Evolutionary conservation across 2,113 vertebrate genomes (phyloP).

Genomic region (Pipra filicauda): DNA sequence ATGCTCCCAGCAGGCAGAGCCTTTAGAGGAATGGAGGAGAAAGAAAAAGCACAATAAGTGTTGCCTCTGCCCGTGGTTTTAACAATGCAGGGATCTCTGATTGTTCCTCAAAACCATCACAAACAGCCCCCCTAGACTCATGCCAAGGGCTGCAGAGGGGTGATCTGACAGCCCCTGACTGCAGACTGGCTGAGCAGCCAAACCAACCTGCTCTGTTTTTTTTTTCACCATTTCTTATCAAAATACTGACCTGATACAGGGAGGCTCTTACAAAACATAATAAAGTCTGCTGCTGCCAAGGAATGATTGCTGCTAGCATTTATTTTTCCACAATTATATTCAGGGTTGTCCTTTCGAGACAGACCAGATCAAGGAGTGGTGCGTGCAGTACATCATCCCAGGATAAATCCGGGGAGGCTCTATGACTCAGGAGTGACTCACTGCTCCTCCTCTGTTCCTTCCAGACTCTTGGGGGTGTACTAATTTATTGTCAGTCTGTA

Average conservation of each 20-base stretch:
- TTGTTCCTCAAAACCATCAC: neutral
- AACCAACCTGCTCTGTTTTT: neutral
- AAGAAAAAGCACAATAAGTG: neutral
- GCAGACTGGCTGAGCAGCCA: neutral
- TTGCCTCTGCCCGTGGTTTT: neutral
- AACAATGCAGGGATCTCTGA: neutral
- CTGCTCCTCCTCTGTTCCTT: constrained; percentile 46
- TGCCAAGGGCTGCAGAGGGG: neutral
- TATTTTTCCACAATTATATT: constrained; percentile 40
- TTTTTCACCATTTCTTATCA: neutral
- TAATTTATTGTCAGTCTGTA: constrained; percentile 42
- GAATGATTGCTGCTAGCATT: constrained; percentile 11
- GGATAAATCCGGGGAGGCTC: constrained; percentile 48
- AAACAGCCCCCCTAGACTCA: neutral
- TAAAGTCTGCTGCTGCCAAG: constrained; percentile 2
- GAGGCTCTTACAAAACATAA: neutral
- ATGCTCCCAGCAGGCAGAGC: neutral
- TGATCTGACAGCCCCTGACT: neutral
- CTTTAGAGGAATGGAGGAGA: neutral
- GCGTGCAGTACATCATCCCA: neutral
- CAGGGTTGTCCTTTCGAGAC: constrained; percentile 49
- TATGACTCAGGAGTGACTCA: constrained; percentile 62
- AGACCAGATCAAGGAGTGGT: constrained; percentile 29
- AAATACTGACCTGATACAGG: neutral
- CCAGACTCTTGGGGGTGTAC: constrained; percentile 55